Evolutionary conservation across 2,888 invertebrate species (phyloP).

Genomic region (Eubasilissa splendida): DNA sequence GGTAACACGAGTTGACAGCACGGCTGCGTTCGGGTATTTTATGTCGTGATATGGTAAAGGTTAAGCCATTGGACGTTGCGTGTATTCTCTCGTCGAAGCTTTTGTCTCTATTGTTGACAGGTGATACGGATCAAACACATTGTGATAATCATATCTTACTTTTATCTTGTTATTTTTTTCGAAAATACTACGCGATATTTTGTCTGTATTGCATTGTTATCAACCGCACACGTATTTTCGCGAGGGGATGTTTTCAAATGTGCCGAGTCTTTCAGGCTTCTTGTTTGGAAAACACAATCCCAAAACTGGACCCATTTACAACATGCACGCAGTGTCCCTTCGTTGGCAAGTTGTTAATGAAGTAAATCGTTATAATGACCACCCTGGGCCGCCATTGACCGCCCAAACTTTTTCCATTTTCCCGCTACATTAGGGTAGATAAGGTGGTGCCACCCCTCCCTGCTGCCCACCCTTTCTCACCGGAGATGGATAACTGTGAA

Average conservation of each 20-base stretch:
- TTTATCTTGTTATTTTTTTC: neutral
- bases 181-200: neutral
- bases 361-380: constrained; percentile 42
- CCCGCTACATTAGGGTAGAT: constrained; percentile 49
- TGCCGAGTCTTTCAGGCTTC: neutral
- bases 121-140: constrained; percentile 1
- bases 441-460: constrained; percentile 32
- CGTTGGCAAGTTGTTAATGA: constrained; percentile 41
- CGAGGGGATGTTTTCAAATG: neutral
- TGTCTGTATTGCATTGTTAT: neutral
- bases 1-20: too few species aligned
- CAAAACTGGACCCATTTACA: constrained; percentile 21
- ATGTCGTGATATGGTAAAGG: too few species aligned
- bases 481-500: constrained; percentile 20
- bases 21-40: too few species aligned
- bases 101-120: neutral
- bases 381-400: constrained; percentile 24
- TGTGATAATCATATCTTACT: neutral
- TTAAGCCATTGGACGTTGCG: neutral
- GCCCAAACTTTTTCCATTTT: constrained; percentile 53
- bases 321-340: constrained; percentile 27
- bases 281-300: constrained; percentile 19
- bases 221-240: neutral
- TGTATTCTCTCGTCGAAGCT: neutral
- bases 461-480: neutral